Conservation (phyloP, 2,888 invertebrate species). For the Drosophila recens region DNA sequence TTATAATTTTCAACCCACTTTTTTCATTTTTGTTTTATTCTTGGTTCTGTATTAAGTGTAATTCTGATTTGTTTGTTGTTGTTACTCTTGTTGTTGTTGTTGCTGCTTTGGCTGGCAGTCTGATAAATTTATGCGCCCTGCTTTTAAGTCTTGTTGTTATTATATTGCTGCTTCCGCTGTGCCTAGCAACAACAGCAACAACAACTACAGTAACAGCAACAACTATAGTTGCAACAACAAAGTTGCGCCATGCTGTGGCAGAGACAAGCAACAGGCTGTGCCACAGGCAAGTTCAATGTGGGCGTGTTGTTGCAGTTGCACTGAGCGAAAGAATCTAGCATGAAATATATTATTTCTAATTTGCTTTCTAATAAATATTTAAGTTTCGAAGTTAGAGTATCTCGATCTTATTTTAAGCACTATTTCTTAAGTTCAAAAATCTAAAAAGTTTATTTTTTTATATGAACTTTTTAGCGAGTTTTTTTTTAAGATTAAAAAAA, state of each 20-base stretch:
- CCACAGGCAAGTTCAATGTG: conserved; percentile 63
- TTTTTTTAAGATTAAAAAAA: too few relatives aligned
- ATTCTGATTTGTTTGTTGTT: conserved; percentile 54
- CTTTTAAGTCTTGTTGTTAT: conserved; percentile 66
- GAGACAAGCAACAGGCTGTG: conserved; percentile 73
- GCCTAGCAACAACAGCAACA: conserved; percentile 50
- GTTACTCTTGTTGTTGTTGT: conserved; percentile 11
- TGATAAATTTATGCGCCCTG: conserved; percentile 70
- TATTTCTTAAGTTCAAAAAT: too few relatives aligned
- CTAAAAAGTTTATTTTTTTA: too few relatives aligned
- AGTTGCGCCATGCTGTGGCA: conserved; percentile 68
- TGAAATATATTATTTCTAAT: background rate
- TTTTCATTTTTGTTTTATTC: conserved; percentile 21
- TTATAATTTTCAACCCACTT: conserved; percentile 63
- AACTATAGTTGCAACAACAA: conserved; percentile 48
- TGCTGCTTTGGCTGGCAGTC: conserved; percentile 37
- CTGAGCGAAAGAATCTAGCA: background rate
- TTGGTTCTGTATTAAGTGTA: conserved; percentile 31
- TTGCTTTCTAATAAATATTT: background rate
- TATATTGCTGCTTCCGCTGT: conserved; percentile 73
- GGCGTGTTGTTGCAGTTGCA: conserved; percentile 23
- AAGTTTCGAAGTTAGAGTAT: too few relatives aligned
- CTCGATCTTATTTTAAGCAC: too few relatives aligned
- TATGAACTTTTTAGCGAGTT: too few relatives aligned
- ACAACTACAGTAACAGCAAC: too few relatives aligned